These are phyloP conservation scores for Plutella xylostella DNA, from an alignment of 2,888 invertebrate species.

Conservation along the genomic window DNA sequence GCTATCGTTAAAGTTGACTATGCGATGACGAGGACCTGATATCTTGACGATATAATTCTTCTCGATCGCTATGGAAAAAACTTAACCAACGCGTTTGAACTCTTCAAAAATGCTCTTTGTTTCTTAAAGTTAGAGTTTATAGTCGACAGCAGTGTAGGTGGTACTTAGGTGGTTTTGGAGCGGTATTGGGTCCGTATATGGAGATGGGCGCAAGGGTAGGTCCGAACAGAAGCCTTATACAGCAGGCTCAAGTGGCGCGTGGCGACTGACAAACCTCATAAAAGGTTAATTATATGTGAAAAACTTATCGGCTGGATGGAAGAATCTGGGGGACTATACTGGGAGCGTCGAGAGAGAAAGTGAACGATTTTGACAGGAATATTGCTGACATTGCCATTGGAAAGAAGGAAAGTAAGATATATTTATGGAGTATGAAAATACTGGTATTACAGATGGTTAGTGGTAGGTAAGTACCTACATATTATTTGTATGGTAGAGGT, in stretches of 20 bases:
- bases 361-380: conserved; percentile 31
- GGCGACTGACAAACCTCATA: conserved; percentile 38
- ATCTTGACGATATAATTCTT: conserved; percentile 28
- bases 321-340: conserved; percentile 30
- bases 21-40: conserved; percentile 15
- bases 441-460: no score
- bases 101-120: conserved; percentile 16
- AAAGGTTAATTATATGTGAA: conserved; percentile 51
- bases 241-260: conserved; percentile 41
- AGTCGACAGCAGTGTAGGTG: neutral
- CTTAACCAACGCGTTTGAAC: conserved; percentile 16
- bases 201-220: conserved; percentile 6
- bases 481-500: no score
- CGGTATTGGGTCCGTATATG: conserved; percentile 10
- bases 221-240: conserved; percentile 28
- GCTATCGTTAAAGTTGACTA: conserved; percentile 16
- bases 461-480: no score
- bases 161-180: conserved; percentile 12
- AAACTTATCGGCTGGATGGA: conserved; percentile 37
- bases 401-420: no score
- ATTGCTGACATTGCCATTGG: conserved; percentile 29
- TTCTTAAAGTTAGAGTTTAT: conserved; percentile 19
- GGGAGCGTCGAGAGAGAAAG: neutral
- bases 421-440: no score
- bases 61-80: conserved; percentile 17